Evolutionary conservation across 2,797 vertebrate genomes (phyloP).

Genomic region (Aplochiton taeniatus): DNA sequence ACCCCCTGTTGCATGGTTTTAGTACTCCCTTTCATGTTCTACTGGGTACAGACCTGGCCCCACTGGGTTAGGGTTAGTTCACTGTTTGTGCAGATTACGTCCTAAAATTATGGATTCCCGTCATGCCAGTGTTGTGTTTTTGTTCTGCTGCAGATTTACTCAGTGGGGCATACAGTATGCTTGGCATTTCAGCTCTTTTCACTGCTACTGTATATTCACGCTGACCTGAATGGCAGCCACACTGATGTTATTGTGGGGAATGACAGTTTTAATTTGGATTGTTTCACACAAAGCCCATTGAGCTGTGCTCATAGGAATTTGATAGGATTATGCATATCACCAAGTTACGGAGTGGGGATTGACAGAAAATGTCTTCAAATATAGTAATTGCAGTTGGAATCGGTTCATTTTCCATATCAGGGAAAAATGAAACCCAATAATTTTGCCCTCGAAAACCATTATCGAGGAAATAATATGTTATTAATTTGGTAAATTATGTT

Average conservation of each 20-base stretch:
- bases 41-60: slow-evolving; percentile 54
- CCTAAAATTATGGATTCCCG: slow-evolving; percentile 50
- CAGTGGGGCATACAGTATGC: slow-evolving; percentile 7
- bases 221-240: slow-evolving; percentile 37
- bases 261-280: slow-evolving; percentile 49
- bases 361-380: slow-evolving; percentile 45
- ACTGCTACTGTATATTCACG: slow-evolving; percentile 39
- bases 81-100: slow-evolving; percentile 67
- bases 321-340: slow-evolving; percentile 65
- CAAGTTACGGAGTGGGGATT: slow-evolving; percentile 33
- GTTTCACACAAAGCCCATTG: slow-evolving; percentile 32
- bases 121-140: slow-evolving; percentile 53
- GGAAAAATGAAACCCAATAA: slow-evolving; percentile 36
- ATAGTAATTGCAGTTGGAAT: slow-evolving; percentile 37
- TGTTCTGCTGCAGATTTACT: slow-evolving; percentile 57
- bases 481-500: slow-evolving; percentile 49
- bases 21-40: slow-evolving; percentile 51
- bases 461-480: slow-evolving; percentile 44
- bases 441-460: slow-evolving; percentile 39
- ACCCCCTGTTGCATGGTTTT: slow-evolving; percentile 66
- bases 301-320: slow-evolving; percentile 55
- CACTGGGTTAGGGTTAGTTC: slow-evolving; percentile 47
- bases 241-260: slow-evolving; percentile 26
- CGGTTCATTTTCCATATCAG: no score
- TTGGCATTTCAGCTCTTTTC: slow-evolving; percentile 38